phyloP scores from a whole-genome alignment of 2,888 invertebrate genomes.

The Phasia obesa region DNA sequence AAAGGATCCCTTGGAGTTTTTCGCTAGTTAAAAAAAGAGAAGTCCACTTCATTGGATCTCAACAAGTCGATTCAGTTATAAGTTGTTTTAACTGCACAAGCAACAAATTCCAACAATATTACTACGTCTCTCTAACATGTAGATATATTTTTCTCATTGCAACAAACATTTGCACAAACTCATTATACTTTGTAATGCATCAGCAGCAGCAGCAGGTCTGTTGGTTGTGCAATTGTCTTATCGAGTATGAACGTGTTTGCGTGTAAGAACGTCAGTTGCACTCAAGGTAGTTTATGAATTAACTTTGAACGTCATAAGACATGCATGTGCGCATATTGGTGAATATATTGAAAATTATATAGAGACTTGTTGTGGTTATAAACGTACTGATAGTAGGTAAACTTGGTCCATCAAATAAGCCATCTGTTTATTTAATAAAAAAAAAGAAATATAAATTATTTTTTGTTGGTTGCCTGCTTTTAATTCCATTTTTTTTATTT shows the following conservation, averaged over 20 bases:
- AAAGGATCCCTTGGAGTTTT: too few species aligned
- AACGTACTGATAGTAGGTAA: conserved; percentile 19
- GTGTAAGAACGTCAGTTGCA: conserved; percentile 78
- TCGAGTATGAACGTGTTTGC: conserved; percentile 70
- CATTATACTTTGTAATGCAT: conserved; percentile 54
- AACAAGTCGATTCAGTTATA: too few species aligned
- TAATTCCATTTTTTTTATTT: neutral
- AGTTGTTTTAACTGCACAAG: too few species aligned
- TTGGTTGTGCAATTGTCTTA: conserved; percentile 45
- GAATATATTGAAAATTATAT: conserved; percentile 58
- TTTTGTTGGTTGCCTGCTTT: neutral
- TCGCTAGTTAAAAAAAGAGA: too few species aligned
- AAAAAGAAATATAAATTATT: conserved; percentile 27
- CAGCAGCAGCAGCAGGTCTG: conserved; percentile 29
- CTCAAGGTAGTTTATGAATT: conserved; percentile 75
- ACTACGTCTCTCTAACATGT: neutral
- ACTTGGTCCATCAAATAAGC: conserved; percentile 61
- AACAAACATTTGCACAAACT: conserved; percentile 32
- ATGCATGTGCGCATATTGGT: conserved; percentile 49
- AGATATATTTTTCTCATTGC: neutral
- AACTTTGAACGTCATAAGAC: conserved; percentile 59
- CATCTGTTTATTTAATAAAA: conserved; percentile 59
- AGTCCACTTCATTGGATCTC: too few species aligned
- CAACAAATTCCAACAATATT: neutral
- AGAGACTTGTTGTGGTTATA: conserved; percentile 60